These are phyloP conservation scores for Leptopterna dolabrata DNA, from an alignment of 2,888 invertebrate species.

Conservation along the genomic window DNA sequence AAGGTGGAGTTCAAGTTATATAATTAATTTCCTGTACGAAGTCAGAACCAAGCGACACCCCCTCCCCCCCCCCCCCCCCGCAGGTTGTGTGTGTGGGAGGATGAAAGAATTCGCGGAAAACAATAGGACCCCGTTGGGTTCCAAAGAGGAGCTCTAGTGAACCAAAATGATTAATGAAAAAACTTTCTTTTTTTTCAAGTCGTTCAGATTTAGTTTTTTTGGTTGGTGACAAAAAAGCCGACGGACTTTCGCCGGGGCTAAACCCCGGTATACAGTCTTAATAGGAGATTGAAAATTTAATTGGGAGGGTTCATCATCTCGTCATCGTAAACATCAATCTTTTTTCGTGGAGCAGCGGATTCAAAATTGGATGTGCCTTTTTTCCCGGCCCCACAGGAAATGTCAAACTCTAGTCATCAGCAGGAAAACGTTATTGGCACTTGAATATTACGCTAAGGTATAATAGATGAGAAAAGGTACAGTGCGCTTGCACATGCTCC, in stretches of 20 bases:
- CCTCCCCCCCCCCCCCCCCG: neutral
- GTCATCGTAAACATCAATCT: neutral
- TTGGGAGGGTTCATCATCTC: neutral
- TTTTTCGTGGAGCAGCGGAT: neutral
- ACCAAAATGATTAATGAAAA: slow-evolving; percentile 21
- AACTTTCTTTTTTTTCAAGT: neutral
- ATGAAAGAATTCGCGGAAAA: neutral
- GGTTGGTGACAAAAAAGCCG: neutral
- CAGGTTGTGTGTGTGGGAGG: neutral
- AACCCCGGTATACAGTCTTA: neutral
- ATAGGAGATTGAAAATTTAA: neutral
- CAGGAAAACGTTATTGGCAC: too few relatives aligned
- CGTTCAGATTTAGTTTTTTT: neutral
- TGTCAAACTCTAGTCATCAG: too few relatives aligned
- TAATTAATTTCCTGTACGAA: slow-evolving; percentile 49
- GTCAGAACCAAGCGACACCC: slow-evolving; percentile 13
- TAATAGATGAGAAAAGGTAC: too few relatives aligned
- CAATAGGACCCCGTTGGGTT: slow-evolving; percentile 21
- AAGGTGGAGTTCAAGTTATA: slow-evolving; percentile 45
- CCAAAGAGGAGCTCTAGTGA: neutral
- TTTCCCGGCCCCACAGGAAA: too few relatives aligned
- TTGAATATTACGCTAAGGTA: too few relatives aligned
- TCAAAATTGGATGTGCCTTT: neutral
- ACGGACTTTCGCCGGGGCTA: neutral
- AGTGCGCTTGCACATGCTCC: too few relatives aligned